phyloP scores from a whole-genome alignment of 2,797 vertebrate genomes.

The Alcedo quadribrachys region DNA sequence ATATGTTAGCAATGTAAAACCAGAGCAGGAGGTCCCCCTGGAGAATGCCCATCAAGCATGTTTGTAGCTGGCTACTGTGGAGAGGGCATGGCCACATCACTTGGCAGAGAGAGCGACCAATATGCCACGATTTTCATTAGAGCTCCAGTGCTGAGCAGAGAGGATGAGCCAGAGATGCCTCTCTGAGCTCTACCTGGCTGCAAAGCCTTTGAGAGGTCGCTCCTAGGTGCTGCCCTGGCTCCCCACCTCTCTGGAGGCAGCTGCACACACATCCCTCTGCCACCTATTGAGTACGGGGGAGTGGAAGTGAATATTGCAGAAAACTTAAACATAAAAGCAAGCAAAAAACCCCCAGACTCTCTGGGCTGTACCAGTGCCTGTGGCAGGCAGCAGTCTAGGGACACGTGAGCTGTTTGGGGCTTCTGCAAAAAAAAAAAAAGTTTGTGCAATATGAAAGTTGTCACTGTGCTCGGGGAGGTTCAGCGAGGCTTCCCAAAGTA shows the following conservation, averaged over 20 bases:
- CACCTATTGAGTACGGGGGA: background rate
- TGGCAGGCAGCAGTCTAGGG: accelerated
- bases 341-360: background rate
- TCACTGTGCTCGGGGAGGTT: accelerated
- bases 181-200: slow-evolving; percentile 63
- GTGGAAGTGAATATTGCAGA: background rate
- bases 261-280: background rate
- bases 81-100: slow-evolving; percentile 88
- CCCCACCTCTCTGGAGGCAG: accelerated
- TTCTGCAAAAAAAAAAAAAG: background rate
- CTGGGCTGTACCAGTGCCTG: accelerated
- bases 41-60: slow-evolving; percentile 84
- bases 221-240: background rate
- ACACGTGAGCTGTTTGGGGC: accelerated
- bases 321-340: background rate
- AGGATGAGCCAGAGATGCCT: slow-evolving; percentile 56
- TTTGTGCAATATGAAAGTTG: accelerated
- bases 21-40: slow-evolving; percentile 75
- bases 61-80: slow-evolving; percentile 88
- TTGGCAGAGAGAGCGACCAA: slow-evolving; percentile 89
- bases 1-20: slow-evolving; percentile 86
- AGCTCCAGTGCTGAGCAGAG: slow-evolving; percentile 59
- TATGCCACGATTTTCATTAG: slow-evolving; percentile 88
- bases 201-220: background rate
- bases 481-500: background rate